phyloP scores from a whole-genome alignment of 2,888 invertebrate species.

The Dichetophora obliterata region DNA sequence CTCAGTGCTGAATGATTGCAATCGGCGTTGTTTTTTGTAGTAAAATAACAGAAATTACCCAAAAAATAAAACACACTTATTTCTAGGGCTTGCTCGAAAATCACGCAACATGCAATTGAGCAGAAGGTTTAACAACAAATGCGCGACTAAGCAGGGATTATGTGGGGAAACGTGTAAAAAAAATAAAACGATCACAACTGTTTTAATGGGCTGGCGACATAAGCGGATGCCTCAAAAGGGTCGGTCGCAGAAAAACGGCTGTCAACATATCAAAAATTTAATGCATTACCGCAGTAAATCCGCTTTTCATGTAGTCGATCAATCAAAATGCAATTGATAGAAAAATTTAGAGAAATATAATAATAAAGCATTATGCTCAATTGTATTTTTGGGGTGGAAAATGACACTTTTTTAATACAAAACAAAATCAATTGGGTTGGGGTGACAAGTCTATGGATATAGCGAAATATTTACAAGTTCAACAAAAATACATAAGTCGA shows the following conservation, averaged over 20 bases:
- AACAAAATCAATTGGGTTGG: not conserved
- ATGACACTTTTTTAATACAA: not conserved
- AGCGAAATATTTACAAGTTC: not conserved
- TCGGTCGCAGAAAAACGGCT: conserved; percentile 27
- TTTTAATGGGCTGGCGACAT: not conserved
- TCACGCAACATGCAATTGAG: conserved; percentile 54
- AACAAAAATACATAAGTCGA: not conserved
- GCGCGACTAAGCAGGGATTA: conserved; percentile 34
- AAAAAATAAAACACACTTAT: not conserved
- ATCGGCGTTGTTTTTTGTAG: conserved; percentile 7
- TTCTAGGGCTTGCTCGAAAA: not conserved
- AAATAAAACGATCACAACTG: not conserved
- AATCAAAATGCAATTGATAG: conserved; percentile 54
- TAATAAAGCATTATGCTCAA: not conserved
- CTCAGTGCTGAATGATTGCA: conserved; percentile 8
- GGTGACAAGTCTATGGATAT: not conserved
- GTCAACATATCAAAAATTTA: conserved; percentile 54
- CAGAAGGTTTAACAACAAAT: conserved; percentile 44
- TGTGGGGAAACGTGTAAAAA: conserved; percentile 18
- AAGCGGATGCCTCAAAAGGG: not conserved
- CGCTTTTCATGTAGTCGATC: conserved; percentile 61
- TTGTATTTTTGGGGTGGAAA: conserved; percentile 40
- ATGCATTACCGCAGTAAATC: conserved; percentile 60
- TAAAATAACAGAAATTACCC: conserved; percentile 11
- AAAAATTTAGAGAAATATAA: conserved; percentile 37